phyloP scores from a whole-genome alignment of 2,113 vertebrate genomes.

The Himantopus leucocephalus region DNA sequence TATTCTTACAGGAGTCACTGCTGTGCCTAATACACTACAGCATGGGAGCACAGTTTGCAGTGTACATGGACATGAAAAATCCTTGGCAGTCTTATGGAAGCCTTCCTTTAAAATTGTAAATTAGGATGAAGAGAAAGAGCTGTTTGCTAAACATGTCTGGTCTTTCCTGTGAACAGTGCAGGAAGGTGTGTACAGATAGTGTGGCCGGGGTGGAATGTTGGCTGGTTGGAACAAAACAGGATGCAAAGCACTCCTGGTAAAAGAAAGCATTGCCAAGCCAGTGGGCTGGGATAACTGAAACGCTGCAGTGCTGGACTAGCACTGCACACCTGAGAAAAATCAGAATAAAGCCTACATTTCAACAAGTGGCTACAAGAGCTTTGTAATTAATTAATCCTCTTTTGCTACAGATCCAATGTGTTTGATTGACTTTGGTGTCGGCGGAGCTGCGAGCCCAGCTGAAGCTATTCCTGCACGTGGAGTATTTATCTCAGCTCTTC shows the following conservation, averaged over 20 bases:
- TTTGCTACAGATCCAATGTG: background rate
- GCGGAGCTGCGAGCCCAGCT: background rate
- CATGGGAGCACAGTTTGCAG: background rate
- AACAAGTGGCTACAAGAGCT: background rate
- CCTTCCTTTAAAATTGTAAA: background rate
- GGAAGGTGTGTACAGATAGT: background rate
- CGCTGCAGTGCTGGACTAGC: background rate
- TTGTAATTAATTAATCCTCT: background rate
- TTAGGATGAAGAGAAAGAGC: background rate
- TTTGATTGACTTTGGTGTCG: background rate
- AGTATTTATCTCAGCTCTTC: background rate
- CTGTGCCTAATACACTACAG: background rate
- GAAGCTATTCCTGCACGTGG: background rate
- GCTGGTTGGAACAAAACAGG: background rate
- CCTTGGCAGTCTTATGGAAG: background rate
- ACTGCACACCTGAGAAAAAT: background rate
- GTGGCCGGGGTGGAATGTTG: background rate
- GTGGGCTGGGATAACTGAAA: background rate
- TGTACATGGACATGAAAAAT: background rate
- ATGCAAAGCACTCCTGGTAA: background rate
- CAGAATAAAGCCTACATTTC: background rate
- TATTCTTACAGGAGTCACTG: background rate
- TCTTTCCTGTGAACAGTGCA: background rate
- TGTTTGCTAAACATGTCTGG: background rate
- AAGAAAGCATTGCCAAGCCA: background rate